Evolutionary conservation across 2,888 invertebrate species (phyloP).

Genomic region (Pediacus dermestoides): DNA sequence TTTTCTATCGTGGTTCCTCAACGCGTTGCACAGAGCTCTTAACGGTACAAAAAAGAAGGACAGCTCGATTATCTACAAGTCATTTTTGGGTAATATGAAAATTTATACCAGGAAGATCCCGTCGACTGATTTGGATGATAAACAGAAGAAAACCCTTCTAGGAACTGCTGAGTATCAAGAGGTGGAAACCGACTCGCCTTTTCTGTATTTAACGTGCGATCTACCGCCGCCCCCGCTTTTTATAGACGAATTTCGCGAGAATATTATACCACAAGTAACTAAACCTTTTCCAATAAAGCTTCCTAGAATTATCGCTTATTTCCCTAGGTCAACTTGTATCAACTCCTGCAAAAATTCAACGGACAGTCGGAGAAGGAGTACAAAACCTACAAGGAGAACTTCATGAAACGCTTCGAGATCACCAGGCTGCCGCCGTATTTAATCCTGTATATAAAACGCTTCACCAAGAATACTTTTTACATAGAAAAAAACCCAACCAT

Average conservation of each 20-base stretch:
- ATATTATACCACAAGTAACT: conserved; percentile 99
- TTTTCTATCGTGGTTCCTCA: conserved; percentile 97
- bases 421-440: conserved; percentile 90
- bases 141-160: conserved; percentile 74
- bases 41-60: conserved; percentile 86
- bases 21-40: conserved; percentile 89
- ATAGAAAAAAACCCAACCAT: conserved; percentile 99
- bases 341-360: conserved; percentile 93
- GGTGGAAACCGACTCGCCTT: conserved; percentile 84
- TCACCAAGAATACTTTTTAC: conserved; percentile 98
- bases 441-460: conserved; percentile 94
- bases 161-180: conserved; percentile 85
- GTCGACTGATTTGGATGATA: conserved; percentile 87
- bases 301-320: conserved; percentile 10
- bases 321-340: conserved; percentile 84
- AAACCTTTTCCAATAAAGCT: conserved; percentile 16
- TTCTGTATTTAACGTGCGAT: conserved; percentile 95
- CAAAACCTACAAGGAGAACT: conserved; percentile 98
- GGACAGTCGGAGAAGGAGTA: conserved; percentile 95
- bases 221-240: conserved; percentile 95
- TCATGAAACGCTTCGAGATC: conserved; percentile 94
- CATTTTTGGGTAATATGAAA: conserved; percentile 89
- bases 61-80: conserved; percentile 91
- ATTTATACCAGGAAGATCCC: conserved; percentile 90
- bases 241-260: conserved; percentile 96